Conservation (phyloP, 2,113 vertebrate genomes). For the Hylia prasina region DNA sequence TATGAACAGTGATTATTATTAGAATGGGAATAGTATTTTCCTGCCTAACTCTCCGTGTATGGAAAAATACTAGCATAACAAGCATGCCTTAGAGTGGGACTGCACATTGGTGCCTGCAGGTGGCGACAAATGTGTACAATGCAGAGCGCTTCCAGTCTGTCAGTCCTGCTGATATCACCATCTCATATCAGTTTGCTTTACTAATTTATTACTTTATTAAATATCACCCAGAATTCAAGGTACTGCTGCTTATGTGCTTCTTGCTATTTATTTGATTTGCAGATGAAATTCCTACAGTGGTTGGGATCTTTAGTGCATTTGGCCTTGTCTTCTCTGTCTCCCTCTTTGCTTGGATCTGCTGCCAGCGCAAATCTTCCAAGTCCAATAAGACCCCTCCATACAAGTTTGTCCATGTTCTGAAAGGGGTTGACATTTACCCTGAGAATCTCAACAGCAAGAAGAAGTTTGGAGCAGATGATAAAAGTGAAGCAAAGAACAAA, state of each 20-base stretch:
- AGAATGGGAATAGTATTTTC: background rate
- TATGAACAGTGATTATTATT: background rate
- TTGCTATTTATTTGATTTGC: conserved; percentile 65
- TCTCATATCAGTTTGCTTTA: background rate
- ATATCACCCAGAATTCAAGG: background rate
- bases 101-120: conserved; percentile 12
- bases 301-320: conserved; percentile 92
- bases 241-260: conserved; percentile 21
- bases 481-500: conserved; percentile 75
- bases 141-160: background rate
- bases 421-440: conserved; percentile 96
- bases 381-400: conserved; percentile 92
- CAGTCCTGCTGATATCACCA: background rate
- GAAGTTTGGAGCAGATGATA: conserved; percentile 86
- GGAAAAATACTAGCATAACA: conserved; percentile 1
- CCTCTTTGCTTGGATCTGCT: conserved; percentile 97
- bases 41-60: background rate
- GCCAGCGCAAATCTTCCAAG: conserved; percentile 93
- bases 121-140: background rate
- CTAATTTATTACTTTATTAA: background rate
- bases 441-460: conserved; percentile 93
- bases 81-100: background rate
- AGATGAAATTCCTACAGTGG: conserved; percentile 90
- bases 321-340: conserved; percentile 94
- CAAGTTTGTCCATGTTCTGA: conserved; percentile 98